Base-by-base conservation (phyloP, 2,797 vertebrate genomes). In the Pseudochirops cupreus region DNA sequence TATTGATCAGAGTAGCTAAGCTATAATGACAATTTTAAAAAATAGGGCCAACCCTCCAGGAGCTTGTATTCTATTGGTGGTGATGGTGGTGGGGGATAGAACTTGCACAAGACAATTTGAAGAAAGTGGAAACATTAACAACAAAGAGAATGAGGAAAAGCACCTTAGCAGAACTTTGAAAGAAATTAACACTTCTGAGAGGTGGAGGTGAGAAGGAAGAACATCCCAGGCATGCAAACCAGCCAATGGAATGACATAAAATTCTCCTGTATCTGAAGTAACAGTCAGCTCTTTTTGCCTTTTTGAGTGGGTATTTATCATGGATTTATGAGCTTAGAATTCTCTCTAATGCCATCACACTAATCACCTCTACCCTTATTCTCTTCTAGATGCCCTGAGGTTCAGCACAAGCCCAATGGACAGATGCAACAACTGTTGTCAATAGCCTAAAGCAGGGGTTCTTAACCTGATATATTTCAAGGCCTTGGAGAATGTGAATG, bases 401-500 rank as follows among this genome's bases (percentile, higher is more conserved):
- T 93, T 95, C 95, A 82, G 91, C 92, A 93, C 92, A 94, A 93
- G 92, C 33, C 93, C 94, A 94, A 95, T 52, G 90, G 95, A 58
- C 91, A 26, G 0, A 18, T 50, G 92, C 93, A 91, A 57, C 39
- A 90, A 55, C 56, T 90, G 74, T 28, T 13, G 52, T 55, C 94
- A 93, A 67, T 4, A 58, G 82, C 67, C 4, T 9, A 0, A 92
- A 46, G 58, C 67, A 21, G n/a, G 39, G 24, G 21, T 87, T 87
- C 74, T 28, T 87, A 87, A 87, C 39, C 74, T 87, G n/a, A 26
- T 87, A 46, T 9, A 50, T 87, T 46, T 87, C 39, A 87, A 7
- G 24, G 0, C 39, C 21, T 87, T 87, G 39, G 24, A 87, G 39
- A 46, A 87, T 87, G 26, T 46, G 16, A 21, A 87, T 39, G 67